Conservation (phyloP, 2,797 vertebrate species). For the Sebastes hubbsi region DNA sequence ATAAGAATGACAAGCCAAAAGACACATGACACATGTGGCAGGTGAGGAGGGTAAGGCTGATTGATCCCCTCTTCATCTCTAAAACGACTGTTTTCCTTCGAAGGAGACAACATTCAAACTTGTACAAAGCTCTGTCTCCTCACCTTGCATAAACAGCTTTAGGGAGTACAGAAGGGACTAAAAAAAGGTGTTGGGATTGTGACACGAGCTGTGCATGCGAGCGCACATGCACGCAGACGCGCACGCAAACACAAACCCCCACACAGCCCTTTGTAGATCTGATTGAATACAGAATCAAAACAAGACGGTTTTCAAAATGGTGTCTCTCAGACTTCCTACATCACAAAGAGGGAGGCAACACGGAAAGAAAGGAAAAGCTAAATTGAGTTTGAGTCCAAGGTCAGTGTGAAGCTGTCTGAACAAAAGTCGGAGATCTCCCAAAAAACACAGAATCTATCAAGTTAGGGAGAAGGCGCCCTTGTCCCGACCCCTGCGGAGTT, state of each 20-base stretch:
- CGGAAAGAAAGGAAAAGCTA: constrained; percentile 68
- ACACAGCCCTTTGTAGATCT: constrained; percentile 67
- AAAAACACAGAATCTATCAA: constrained; percentile 79
- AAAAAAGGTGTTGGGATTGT: constrained; percentile 49
- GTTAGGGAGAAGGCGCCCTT: constrained; percentile 86
- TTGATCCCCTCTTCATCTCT: constrained; percentile 76
- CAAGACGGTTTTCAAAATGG: constrained; percentile 52
- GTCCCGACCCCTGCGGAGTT: constrained; percentile 88
- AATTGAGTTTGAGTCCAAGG: constrained; percentile 82
- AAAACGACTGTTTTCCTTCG: constrained; percentile 64
- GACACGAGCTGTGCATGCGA: constrained; percentile 54
- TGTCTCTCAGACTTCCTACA: constrained; percentile 65
- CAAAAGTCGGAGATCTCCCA: constrained; percentile 77
- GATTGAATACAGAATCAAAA: constrained; percentile 76
- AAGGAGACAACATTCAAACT: constrained; percentile 68
- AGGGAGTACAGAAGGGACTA: constrained; percentile 44
- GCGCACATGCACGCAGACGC: constrained; percentile 9
- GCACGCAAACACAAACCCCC: constrained; percentile 32
- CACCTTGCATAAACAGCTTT: constrained; percentile 71
- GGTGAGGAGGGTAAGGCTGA: constrained; percentile 77
- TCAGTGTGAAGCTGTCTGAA: constrained; percentile 78
- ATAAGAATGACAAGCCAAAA: constrained; percentile 71
- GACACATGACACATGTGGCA: constrained; percentile 73
- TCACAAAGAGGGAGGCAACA: constrained; percentile 64
- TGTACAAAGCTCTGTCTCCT: constrained; percentile 61